Evolutionary conservation across 2,113 vertebrate species (phyloP).

Genomic region (Pipra filicauda): DNA sequence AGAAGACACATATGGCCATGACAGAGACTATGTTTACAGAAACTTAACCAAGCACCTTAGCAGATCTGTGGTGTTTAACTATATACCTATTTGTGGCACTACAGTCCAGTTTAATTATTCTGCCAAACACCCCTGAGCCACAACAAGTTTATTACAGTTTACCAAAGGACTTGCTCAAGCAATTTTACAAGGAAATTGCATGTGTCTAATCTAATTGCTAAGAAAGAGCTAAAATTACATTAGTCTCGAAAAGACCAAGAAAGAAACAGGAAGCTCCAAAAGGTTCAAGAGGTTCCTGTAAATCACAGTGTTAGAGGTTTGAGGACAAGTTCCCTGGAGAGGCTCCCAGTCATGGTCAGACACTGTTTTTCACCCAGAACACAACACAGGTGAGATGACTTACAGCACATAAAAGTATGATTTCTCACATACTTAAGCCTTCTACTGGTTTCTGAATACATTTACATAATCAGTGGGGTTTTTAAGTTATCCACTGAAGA

Average conservation of each 20-base stretch:
- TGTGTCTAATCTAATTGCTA: constrained; percentile 28
- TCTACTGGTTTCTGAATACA: background rate
- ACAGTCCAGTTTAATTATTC: background rate
- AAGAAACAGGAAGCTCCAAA: constrained; percentile 9
- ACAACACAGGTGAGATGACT: constrained; percentile 3
- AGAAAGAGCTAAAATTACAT: constrained; percentile 34
- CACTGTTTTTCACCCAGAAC: background rate
- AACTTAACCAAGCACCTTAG: background rate
- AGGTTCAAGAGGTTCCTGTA: constrained; percentile 9
- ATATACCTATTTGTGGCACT: background rate
- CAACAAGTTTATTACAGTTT: background rate
- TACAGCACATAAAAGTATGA: background rate
- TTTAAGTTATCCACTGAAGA: constrained; percentile 24
- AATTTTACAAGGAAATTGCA: constrained; percentile 28
- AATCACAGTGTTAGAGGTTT: background rate
- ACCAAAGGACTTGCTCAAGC: background rate
- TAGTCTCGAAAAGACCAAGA: background rate
- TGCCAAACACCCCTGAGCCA: background rate
- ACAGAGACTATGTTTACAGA: background rate
- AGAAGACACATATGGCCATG: background rate
- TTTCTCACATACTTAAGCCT: constrained; percentile 3
- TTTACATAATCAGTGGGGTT: constrained; percentile 20
- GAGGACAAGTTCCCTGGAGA: background rate
- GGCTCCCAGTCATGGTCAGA: background rate
- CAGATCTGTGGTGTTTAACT: background rate